Evolutionary conservation across 2,888 invertebrate species (phyloP), one percentile per base, ranked within the genome.

Genomic region (Drosophila barbarae): DNA sequence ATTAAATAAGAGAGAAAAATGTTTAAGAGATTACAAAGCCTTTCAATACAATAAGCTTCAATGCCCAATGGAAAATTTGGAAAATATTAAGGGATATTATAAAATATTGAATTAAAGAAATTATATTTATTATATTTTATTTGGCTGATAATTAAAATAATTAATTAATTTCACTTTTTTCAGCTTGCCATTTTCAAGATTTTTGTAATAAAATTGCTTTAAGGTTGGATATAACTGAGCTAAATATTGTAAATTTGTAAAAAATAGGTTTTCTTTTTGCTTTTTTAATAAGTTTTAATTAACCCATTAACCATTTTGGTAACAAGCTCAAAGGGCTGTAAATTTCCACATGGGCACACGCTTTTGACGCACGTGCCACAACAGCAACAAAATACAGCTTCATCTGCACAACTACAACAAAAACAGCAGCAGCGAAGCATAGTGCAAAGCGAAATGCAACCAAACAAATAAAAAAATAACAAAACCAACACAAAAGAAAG

Each of bases 281-380:
- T 4, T 23, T 23, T 13, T 18, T 1, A 8, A 26, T 12, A 5
- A 15, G 4, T 30, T 30, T 21, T 30, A 57, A 55, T 18, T 38
- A 42, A 8, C 21, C 21, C 26, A 7, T 18, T 30, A 30, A 32
- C 26, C 47, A 21, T n/a, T 51, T 38, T 51, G 36, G 44, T 30
- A 66, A 47, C 21, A 21, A 42, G 18, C 28, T 59, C 8, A 8
- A 34, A 26, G 36, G 30, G 18, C 23, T 35, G 42, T 65, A 64
- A 51, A 68, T 80, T 78, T 80, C 84, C 81, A 59, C 71, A 69
- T 53, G 75, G 83, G 74, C 58, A 55, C 58, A 53, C 53, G 34
- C 36, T 34, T 39, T 39, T 34, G 41, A 15, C 58, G 77, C 78
- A 80, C 78, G 78, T 78, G 77, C 72, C 80, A 51, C 38, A 52